These are phyloP conservation scores for rat (Rattus norvegicus) DNA, from an alignment of 2,113 vertebrate genomes.

Conservation along the genomic window DNA sequence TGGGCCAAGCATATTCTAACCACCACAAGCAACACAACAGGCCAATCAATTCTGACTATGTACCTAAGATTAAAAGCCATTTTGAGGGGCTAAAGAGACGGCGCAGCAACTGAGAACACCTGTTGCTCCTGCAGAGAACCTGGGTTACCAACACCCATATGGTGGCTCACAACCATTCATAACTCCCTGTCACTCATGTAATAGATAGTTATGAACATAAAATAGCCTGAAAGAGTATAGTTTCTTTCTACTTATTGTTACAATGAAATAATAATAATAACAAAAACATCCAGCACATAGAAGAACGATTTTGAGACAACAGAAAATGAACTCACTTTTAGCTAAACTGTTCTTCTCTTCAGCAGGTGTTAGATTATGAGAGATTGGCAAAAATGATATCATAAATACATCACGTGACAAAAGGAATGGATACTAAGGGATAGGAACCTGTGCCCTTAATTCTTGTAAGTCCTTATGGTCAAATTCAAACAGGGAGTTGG, in stretches of 20 bases:
- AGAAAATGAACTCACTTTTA: background rate
- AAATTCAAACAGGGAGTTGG: constrained; percentile 26
- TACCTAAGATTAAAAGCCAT: background rate
- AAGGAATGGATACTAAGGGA: constrained; percentile 59
- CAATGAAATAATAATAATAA: constrained; percentile 18
- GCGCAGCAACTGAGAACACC: background rate
- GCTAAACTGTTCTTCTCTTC: constrained; percentile 45
- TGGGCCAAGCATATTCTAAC: too few species aligned
- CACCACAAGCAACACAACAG: background rate
- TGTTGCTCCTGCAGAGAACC: background rate
- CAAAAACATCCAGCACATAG: background rate
- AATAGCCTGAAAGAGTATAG: background rate
- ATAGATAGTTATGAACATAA: background rate
- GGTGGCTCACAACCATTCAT: background rate
- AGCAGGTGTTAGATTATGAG: constrained; percentile 60
- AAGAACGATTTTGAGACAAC: constrained; percentile 37
- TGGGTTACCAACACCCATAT: background rate
- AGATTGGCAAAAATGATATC: constrained; percentile 47
- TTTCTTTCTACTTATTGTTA: background rate
- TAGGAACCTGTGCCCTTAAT: constrained; percentile 66
- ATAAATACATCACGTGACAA: constrained; percentile 58
- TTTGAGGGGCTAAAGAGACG: background rate
- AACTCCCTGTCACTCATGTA: background rate
- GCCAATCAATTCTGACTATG: background rate
- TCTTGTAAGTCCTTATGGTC: constrained; percentile 61